Evolutionary conservation across 2,797 vertebrate species (phyloP).

Genomic region (Pantherophis alleghaniensis): DNA sequence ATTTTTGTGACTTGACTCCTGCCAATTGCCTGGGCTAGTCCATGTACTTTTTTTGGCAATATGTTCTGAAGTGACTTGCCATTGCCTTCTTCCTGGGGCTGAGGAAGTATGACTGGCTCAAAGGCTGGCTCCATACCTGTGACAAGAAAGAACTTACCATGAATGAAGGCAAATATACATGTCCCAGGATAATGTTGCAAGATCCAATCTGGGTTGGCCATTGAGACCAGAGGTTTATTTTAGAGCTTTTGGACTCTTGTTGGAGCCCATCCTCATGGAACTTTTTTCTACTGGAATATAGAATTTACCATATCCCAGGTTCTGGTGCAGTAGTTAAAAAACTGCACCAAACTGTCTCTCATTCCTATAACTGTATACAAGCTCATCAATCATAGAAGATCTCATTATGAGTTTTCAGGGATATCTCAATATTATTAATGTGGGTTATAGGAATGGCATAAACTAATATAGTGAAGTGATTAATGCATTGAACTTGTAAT

Average conservation of each 20-base stretch:
- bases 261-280: no score
- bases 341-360: neutral
- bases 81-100: neutral
- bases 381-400: neutral
- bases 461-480: neutral
- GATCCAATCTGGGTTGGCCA: neutral
- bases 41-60: neutral
- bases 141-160: neutral
- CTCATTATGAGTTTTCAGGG: neutral
- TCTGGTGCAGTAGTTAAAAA: neutral
- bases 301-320: neutral
- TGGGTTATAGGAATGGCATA: neutral
- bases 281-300: no score
- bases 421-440: neutral
- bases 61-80: neutral
- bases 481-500: neutral
- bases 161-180: neutral
- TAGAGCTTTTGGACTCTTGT: no score
- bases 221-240: no score
- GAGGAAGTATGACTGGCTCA: neutral
- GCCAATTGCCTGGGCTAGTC: neutral
- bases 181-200: neutral
- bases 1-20: neutral
- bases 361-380: neutral
- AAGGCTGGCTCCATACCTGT: neutral